Percentiles rank a stretch among this genome's conserved stretches.
These are phyloP conservation scores for Oreortyx pictus DNA, from an alignment of 2,797 vertebrate genomes.

Conservation along the genomic window DNA sequence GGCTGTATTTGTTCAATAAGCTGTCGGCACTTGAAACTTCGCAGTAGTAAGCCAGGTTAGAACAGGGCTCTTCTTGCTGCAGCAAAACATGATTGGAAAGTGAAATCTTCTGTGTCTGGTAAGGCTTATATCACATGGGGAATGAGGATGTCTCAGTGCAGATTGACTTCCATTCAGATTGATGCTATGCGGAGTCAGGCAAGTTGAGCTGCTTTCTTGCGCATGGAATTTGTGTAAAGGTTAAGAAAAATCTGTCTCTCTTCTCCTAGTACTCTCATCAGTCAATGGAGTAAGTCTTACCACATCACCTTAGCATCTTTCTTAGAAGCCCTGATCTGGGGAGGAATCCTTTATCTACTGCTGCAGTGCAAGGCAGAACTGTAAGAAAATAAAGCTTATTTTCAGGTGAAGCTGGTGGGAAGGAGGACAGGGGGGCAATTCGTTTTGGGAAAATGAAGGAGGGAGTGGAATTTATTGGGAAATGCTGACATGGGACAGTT, in stretches of 20 bases:
- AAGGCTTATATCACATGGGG: background rate
- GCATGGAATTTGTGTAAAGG: background rate
- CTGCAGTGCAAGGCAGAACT: background rate
- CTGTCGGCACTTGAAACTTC: background rate
- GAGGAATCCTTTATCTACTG: rapidly evolving
- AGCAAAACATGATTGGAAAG: background rate
- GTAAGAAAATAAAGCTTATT: background rate
- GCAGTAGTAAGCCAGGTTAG: background rate
- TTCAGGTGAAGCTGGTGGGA: background rate
- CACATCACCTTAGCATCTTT: background rate
- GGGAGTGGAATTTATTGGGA: background rate
- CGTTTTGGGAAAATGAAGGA: background rate
- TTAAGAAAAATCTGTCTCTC: background rate
- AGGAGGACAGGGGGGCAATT: background rate
- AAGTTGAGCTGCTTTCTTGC: background rate
- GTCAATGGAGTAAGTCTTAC: background rate
- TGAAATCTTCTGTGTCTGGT: background rate
- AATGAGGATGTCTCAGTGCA: background rate
- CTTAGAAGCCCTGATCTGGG: background rate
- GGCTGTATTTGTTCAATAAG: background rate
- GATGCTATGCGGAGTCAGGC: background rate
- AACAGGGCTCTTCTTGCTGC: background rate
- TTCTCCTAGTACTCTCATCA: background rate
- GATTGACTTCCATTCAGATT: background rate
- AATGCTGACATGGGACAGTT: background rate